Percentiles rank a stretch among this genome's conserved stretches.
phyloP scores from a whole-genome alignment of 2,888 invertebrate species.

The Fabriciana adippe region DNA sequence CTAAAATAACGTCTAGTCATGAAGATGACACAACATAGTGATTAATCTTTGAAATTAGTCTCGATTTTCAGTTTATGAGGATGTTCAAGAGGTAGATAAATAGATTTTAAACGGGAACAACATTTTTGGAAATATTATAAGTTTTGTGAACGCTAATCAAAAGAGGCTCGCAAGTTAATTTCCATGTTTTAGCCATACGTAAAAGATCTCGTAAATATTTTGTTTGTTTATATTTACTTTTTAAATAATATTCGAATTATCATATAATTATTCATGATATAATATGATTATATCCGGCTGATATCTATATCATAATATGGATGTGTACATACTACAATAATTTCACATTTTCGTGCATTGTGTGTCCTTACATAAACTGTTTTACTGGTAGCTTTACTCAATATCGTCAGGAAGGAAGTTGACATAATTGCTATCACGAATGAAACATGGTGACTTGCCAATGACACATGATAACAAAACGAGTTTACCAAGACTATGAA shows the following conservation, averaged over 20 bases:
- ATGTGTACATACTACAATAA: background rate
- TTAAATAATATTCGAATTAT: no score
- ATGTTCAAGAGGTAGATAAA: no score
- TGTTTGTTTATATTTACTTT: no score
- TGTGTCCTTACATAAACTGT: slow-evolving; percentile 4
- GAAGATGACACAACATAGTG: slow-evolving; percentile 4
- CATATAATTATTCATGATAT: no score
- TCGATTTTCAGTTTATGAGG: background rate
- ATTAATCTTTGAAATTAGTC: background rate
- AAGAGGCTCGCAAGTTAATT: no score
- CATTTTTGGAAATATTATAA: background rate
- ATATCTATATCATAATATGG: no score
- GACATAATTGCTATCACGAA: slow-evolving; percentile 44
- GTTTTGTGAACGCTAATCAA: background rate
- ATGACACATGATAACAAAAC: slow-evolving; percentile 38
- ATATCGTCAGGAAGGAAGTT: slow-evolving; percentile 50
- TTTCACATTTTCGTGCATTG: background rate
- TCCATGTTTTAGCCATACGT: no score
- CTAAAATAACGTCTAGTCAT: slow-evolving; percentile 11
- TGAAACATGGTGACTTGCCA: slow-evolving; percentile 34
- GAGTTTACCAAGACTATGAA: slow-evolving; percentile 38
- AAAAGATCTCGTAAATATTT: no score
- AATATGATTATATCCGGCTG: no score
- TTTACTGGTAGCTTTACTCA: background rate
- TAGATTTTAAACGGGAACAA: no score